Evolutionary conservation across 2,797 vertebrate genomes (phyloP), one percentile per base, ranked within the genome.

Genomic region (Sebastolobus altivelis): DNA sequence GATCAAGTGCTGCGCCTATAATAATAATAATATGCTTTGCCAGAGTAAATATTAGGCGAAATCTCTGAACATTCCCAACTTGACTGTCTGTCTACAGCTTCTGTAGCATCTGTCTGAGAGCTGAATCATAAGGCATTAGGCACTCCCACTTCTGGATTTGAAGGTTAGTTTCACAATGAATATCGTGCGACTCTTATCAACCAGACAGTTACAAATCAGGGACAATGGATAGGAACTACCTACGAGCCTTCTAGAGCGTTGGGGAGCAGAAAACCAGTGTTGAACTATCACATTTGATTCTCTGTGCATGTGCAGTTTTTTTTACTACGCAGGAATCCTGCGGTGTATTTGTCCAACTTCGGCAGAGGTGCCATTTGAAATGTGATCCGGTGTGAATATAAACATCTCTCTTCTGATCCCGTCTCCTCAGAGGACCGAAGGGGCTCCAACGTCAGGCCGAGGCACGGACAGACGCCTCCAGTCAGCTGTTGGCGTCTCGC

Each of bases 401-500:
- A 93, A 95, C 92, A 91, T 88, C 76, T 88, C 84, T 69, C 87
- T 55, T 92, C 83, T 90, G 91, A 90, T 90, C 75, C 73, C 0
- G 63, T 62, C 86, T 89, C 87, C 85, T 89, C 77, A 65, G 85
- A 92, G 84, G 82, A 85, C 89, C 25, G 40, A 75, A 71, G 77
- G 85, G 72, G 81, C 75, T 87, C 70, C 75, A 76, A 65, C 78
- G 54, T 66, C 62, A 81, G 86, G 68, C 77, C 6, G 54, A 77
- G 74, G 84, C 89, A 79, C 61, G 63, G 87, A 90, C 88, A 88
- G 90, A 91, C 79, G 81, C 60, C 83, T 87, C 31, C 40, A 89
- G 90, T 91, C 93, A 94, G 92, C 93, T 94, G 93, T 78, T 87
- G 89, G 87, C 69, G 49, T 89, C 85, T 87, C 85, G 74, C 35